Percentiles rank a stretch among this genome's conserved stretches.
phyloP scores from a whole-genome alignment of 1,140 invertebrate species.

The Anastatus disparis region DNA sequence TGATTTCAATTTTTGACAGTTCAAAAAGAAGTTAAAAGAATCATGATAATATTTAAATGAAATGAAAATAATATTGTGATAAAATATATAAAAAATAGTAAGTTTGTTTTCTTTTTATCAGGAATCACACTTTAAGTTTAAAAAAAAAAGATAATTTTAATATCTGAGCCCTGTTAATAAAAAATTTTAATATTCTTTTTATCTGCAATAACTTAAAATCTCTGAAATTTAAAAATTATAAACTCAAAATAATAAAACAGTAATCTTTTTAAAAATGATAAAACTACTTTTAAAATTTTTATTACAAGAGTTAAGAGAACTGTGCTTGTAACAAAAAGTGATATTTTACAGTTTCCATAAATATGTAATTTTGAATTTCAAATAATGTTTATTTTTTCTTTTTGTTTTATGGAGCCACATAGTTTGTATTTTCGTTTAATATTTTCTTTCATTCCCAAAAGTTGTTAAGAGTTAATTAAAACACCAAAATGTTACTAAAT shows the following conservation, averaged over 20 bases:
- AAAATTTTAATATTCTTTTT: too few relatives aligned
- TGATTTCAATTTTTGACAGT: too few relatives aligned
- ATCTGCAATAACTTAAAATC: neutral
- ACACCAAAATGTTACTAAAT: constrained; percentile 2
- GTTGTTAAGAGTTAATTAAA: neutral
- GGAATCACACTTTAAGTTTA: too few relatives aligned
- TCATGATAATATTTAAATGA: too few relatives aligned
- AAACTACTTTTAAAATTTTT: neutral
- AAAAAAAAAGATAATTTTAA: too few relatives aligned
- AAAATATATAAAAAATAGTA: too few relatives aligned
- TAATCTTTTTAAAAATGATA: too few relatives aligned
- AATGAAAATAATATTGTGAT: too few relatives aligned
- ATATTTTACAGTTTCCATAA: neutral
- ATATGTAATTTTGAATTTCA: constrained; percentile 2
- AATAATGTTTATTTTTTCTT: neutral
- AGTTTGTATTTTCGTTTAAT: neutral
- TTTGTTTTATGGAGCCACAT: neutral
- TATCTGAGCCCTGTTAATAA: too few relatives aligned
- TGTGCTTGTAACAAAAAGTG: constrained; percentile 61
- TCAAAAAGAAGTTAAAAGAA: too few relatives aligned
- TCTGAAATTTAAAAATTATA: neutral
- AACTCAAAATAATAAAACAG: neutral
- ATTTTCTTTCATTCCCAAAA: neutral
- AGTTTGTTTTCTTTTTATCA: too few relatives aligned
- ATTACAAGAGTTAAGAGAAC: constrained; percentile 48